Base-by-base conservation (phyloP, 1,140 invertebrate genomes). In the Zophobas morio region DNA sequence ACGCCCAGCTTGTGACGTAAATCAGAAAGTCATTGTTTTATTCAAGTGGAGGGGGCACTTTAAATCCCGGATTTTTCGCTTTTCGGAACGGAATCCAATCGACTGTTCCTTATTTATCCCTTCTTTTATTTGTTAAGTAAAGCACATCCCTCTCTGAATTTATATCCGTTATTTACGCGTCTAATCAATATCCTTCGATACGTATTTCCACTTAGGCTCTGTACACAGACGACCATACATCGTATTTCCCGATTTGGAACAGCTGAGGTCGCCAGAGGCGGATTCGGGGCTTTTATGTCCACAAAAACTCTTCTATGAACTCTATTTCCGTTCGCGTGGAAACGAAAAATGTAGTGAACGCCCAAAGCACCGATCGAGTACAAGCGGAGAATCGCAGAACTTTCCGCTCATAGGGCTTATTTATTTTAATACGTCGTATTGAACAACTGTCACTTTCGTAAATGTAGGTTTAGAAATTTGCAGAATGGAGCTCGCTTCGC, bases 101-200 rank as follows among this genome's bases (percentile, higher is more conserved):
- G 71, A 73, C 71, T 73, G 5, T 37, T 32, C 71, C 71, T 73
- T 73, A 73, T 73, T 73, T 73, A 73, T 73, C 56, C 37, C 32
- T 73, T 73, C 71, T 73, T 73, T 73, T 73, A 73, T 73, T 73
- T 73, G 71, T 56, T 73, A 73, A 73, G 71, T 73, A 73, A 73
- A 53, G 54, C 54, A 35, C 71, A 73, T 73, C 47, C 47, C 54
- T 54, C 36, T 8, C 51, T 40, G 36, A 54, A 73, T 73, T 73
- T 73, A 73, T 73, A 56, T 56, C 71, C 71, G 56, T 73, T 73
- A 73, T 73, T 73, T 56, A 73, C 71, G 49, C 71, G 49, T 47
- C 71, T 34, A 73, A 73, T 73, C 71, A 73, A 73, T 73, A 73
- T 36, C 33, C 36, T 8, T 40, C 6, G 34, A 73, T 73, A 54